A percentile compares a stretch with the other conserved stretches of the same genome.
Conservation (phyloP, 2,888 invertebrate species). For the Parasteatoda lunata region DNA sequence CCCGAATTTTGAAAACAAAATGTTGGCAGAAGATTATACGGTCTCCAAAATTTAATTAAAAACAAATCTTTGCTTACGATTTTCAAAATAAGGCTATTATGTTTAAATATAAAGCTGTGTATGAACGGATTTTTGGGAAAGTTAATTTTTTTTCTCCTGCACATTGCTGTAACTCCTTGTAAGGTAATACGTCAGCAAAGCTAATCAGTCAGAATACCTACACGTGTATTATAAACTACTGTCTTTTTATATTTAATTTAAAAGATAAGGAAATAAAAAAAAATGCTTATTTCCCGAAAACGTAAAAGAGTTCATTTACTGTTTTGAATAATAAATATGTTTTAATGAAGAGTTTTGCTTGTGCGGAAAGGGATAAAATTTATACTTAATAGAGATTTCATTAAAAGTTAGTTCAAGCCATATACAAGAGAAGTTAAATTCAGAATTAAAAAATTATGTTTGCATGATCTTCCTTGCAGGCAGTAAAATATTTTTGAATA, state of each 20-base stretch:
- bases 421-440: background rate
- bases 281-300: slow-evolving; percentile 31
- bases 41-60: slow-evolving; percentile 62
- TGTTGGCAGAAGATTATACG: slow-evolving; percentile 29
- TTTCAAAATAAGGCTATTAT: slow-evolving; percentile 60
- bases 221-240: slow-evolving; percentile 27
- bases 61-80: slow-evolving; percentile 53
- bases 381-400: slow-evolving; percentile 61
- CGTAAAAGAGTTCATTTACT: slow-evolving; percentile 18
- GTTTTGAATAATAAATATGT: slow-evolving; percentile 37
- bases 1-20: slow-evolving; percentile 27
- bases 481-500: no score
- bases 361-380: slow-evolving; percentile 14
- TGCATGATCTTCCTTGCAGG: no score
- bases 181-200: slow-evolving; percentile 6
- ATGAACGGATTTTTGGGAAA: slow-evolving; percentile 31
- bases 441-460: no score
- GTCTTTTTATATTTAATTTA: slow-evolving; percentile 29
- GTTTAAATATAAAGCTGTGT: slow-evolving; percentile 35
- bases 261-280: background rate
- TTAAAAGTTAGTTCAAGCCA: slow-evolving; percentile 51
- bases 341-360: slow-evolving; percentile 56
- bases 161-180: background rate
- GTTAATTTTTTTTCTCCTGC: slow-evolving; percentile 15
- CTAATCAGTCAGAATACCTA: slow-evolving; percentile 11